Evolutionary conservation across 2,113 vertebrate species (phyloP).

Genomic region (Chaenogobius annularis): DNA sequence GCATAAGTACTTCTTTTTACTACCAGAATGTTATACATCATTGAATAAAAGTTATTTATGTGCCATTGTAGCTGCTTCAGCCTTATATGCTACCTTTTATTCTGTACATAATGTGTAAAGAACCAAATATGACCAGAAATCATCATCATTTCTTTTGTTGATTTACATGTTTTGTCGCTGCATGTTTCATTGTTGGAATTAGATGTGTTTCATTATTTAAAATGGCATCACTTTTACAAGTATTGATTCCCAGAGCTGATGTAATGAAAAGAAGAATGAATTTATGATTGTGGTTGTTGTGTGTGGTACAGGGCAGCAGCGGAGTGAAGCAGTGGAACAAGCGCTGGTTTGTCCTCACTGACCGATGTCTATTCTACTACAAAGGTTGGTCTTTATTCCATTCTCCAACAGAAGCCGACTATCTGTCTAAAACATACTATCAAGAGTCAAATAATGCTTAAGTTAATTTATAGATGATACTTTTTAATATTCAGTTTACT

Average conservation of each 20-base stretch:
- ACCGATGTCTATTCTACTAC: conserved; percentile 96
- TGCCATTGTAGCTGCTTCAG: too few species aligned
- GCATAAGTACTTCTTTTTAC: not conserved
- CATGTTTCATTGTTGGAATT: too few species aligned
- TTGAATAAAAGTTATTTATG: too few species aligned
- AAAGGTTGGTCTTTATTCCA: conserved; percentile 81
- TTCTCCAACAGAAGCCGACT: not conserved
- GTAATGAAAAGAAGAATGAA: not conserved
- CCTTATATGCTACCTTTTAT: too few species aligned
- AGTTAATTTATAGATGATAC: not conserved
- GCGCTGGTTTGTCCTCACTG: conserved; percentile 94
- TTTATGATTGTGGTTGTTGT: conserved; percentile 2
- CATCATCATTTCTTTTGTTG: too few species aligned
- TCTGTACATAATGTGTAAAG: too few species aligned
- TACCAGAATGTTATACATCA: not conserved
- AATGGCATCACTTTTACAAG: too few species aligned
- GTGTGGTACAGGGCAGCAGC: conserved; percentile 85
- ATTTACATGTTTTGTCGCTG: too few species aligned
- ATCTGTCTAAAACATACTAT: not conserved
- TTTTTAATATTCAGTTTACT: not conserved
- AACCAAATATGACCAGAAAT: too few species aligned
- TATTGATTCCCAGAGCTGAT: not conserved
- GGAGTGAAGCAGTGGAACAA: conserved; percentile 97
- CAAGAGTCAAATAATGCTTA: not conserved
- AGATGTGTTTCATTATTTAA: too few species aligned